Evolutionary conservation across 2,888 invertebrate species (phyloP).

Genomic region (Ptilodon capucinus): DNA sequence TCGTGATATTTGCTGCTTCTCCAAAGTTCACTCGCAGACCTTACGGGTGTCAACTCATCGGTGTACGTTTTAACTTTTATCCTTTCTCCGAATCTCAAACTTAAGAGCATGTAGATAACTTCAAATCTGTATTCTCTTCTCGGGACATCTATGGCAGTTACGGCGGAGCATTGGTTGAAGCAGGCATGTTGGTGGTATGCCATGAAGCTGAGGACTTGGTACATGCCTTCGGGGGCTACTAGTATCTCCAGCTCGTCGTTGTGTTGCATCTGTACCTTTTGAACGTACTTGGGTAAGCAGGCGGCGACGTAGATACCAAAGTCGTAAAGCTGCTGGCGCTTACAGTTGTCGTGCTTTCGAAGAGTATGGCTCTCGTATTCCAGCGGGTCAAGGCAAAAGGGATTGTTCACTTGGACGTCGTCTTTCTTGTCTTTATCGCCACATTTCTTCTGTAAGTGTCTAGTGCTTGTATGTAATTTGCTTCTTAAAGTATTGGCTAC

Average conservation of each 20-base stretch:
- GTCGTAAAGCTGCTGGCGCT: slow-evolving; percentile 62
- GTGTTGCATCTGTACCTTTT: slow-evolving; percentile 68
- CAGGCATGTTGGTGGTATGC: slow-evolving; percentile 66
- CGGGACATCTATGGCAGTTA: slow-evolving; percentile 70
- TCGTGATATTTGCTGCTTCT: slow-evolving; percentile 52
- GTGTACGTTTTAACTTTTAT: slow-evolving; percentile 67
- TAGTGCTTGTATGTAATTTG: slow-evolving; percentile 16
- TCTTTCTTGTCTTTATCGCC: slow-evolving; percentile 14
- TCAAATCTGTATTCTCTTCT: slow-evolving; percentile 65
- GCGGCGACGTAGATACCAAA: slow-evolving; percentile 71
- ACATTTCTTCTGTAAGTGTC: background rate
- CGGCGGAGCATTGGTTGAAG: slow-evolving; percentile 54
- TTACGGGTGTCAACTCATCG: slow-evolving; percentile 68
- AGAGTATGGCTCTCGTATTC: slow-evolving; percentile 48
- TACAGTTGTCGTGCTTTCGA: slow-evolving; percentile 56
- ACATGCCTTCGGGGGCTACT: slow-evolving; percentile 63
- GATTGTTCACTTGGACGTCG: slow-evolving; percentile 37
- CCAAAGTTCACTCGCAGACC: slow-evolving; percentile 59
- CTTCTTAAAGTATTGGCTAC: slow-evolving; percentile 21
- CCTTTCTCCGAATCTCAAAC: slow-evolving; percentile 54
- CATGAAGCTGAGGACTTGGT: slow-evolving; percentile 60
- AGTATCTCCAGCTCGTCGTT: slow-evolving; percentile 66
- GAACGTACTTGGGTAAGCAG: slow-evolving; percentile 71
- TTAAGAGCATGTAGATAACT: slow-evolving; percentile 59
- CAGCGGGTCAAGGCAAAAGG: slow-evolving; percentile 54